These are phyloP conservation scores for Polypterus bichir DNA, from an alignment of 2,113 vertebrate species.

Conservation along the genomic window DNA sequence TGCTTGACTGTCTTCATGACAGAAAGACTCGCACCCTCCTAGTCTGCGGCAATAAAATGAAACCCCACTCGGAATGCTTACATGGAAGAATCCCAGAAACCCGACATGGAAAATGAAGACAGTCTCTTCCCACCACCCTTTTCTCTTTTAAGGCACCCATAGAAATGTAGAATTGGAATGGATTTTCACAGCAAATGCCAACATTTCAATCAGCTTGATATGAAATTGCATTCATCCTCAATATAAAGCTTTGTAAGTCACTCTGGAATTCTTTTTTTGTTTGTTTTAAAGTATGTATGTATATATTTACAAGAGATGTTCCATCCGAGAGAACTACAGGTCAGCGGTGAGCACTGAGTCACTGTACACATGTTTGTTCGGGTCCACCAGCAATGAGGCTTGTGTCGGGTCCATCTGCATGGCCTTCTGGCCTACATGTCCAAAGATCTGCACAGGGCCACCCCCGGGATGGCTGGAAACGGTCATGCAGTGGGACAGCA, in stretches of 20 bases:
- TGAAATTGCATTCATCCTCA: conserved; percentile 26
- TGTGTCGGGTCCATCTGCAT: conserved; percentile 78
- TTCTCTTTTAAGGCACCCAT: too few species aligned
- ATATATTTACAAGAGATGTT: conserved; percentile 40
- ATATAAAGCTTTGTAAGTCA: conserved; percentile 65
- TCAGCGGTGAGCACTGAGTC: conserved; percentile 86
- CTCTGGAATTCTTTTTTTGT: conserved; percentile 36
- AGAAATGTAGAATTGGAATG: too few species aligned
- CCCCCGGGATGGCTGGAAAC: conserved; percentile 61
- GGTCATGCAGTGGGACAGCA: conserved; percentile 80
- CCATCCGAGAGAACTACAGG: conserved; percentile 47
- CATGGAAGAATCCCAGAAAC: too few species aligned
- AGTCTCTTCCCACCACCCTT: too few species aligned
- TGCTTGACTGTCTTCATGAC: too few species aligned
- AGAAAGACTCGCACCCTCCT: too few species aligned
- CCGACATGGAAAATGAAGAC: too few species aligned
- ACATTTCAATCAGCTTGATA: too few species aligned
- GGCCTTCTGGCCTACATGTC: conserved; percentile 74
- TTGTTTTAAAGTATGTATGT: conserved; percentile 35
- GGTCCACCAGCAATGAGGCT: conserved; percentile 66
- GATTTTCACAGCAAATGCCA: too few species aligned
- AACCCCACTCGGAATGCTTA: too few species aligned
- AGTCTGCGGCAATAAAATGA: too few species aligned
- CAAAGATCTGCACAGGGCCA: conserved; percentile 59
- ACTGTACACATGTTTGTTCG: conserved; percentile 69